Evolutionary conservation across 30 jellyfish, hydroid and myxozoan genomes (phyloP), one percentile per base, ranked within the genome.

Genomic region (Turritopsis rubra): DNA sequence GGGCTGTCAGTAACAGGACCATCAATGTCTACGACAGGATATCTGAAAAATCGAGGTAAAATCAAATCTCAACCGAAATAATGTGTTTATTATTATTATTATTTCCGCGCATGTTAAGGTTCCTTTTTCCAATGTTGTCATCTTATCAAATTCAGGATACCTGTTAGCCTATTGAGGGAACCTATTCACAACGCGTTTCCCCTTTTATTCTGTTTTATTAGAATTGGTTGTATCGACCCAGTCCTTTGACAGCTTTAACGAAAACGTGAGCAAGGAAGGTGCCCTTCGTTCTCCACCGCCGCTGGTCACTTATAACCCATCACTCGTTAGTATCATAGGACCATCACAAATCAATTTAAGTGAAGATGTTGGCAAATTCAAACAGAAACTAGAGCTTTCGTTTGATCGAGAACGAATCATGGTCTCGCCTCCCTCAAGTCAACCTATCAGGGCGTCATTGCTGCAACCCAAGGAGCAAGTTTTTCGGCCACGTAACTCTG

Each of bases 231-330:
- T 41, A 3, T 3, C 60, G 60, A 41, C 13, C 60, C 60, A 41
- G 60, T 3, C 60, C 5, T 3, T 3, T 41, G 13, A 41, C 13
- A 41, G 60, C 13, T 41, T 41, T 13, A 41, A 3, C 9, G 60
- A 41, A 41, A 13, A 41, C 13, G 60, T 5, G 5, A 41, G 60
- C 60, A 41, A 1, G 30, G 77, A 68, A 68, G 77, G 22, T 17
- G 30, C 77, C 31, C 30, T 68, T n/a, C 77, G 77, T 27, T 27
- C 77, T 8, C 77, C 77, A 27, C 77, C 77, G 28, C 77, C 77
- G 16, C 21, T 68, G 77, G 77, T 68, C 8, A 27, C 77, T 9
- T 68, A 8, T 27, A 68, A 27, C 77, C 30, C 30, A 68, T 27
- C 77, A 8, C 31, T 27, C 23, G 77, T 7, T 9, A 68, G 77